Evolutionary conservation across 2,113 vertebrate genomes (phyloP).

Genomic region (Ageneiosus marmoratus): DNA sequence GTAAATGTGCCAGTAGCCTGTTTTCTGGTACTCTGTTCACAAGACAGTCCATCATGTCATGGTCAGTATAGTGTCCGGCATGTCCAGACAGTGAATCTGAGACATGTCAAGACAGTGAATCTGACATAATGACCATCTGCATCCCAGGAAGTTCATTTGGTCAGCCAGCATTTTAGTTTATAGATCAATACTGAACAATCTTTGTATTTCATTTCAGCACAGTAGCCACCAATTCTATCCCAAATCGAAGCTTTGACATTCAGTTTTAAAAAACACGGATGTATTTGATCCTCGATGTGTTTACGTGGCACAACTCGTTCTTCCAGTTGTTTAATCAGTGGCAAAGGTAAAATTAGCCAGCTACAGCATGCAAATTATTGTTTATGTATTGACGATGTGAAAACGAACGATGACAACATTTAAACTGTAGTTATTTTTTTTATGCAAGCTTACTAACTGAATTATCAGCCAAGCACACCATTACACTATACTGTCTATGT

Average conservation of each 20-base stretch:
- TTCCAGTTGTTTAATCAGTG: background rate
- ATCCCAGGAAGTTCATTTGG: background rate
- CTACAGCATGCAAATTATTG: no score
- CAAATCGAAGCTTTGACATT: background rate
- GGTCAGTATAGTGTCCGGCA: background rate
- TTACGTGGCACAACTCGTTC: conserved; percentile 29
- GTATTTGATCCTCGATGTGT: background rate
- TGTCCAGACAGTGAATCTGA: background rate
- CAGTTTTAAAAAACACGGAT: background rate
- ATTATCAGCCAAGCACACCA: background rate
- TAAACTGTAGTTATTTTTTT: background rate
- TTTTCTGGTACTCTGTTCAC: background rate
- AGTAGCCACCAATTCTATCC: background rate
- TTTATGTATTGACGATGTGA: background rate
- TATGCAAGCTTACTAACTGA: no score
- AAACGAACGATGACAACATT: background rate
- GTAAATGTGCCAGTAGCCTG: background rate
- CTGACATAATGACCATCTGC: background rate
- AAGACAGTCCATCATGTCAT: background rate
- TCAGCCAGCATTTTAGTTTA: background rate
- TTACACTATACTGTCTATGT: background rate
- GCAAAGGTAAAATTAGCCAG: background rate
- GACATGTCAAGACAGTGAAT: background rate
- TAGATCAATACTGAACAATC: background rate
- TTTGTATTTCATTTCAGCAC: background rate